phyloP scores from a whole-genome alignment of 2,113 vertebrate species.

The Cololabis saira region DNA sequence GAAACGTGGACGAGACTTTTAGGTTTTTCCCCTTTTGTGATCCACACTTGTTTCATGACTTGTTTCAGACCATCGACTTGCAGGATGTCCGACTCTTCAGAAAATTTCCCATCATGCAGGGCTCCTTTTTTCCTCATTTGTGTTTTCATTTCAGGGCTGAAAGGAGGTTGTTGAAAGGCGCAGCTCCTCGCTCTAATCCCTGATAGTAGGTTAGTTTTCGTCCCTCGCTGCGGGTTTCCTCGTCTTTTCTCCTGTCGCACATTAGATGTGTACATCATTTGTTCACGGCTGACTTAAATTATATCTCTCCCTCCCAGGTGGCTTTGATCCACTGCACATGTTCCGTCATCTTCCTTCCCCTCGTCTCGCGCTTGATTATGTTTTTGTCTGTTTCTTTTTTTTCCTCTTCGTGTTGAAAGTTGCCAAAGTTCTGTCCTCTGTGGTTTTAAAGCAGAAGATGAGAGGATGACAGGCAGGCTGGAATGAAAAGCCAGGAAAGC shows the following conservation, averaged over 20 bases:
- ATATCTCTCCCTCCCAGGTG: conserved; percentile 73
- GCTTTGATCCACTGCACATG: conserved; percentile 67
- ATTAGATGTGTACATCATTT: conserved; percentile 74
- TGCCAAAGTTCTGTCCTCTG: conserved; percentile 65
- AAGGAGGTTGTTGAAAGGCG: conserved; percentile 58
- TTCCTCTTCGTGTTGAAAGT: conserved; percentile 49
- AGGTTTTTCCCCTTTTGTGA: neutral
- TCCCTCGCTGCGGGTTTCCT: conserved; percentile 51
- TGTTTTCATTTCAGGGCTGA: conserved; percentile 49
- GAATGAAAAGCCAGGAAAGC: conserved; percentile 45
- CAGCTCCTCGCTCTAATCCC: conserved; percentile 67
- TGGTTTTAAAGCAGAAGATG: conserved; percentile 37
- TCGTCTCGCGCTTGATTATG: conserved; percentile 29
- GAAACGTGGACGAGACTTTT: too few species aligned
- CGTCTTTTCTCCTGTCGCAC: conserved; percentile 44
- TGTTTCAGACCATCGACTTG: conserved; percentile 3
- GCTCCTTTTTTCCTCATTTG: conserved; percentile 33
- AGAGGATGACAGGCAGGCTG: conserved; percentile 52
- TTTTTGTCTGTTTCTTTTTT: conserved; percentile 22
- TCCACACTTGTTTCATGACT: neutral
- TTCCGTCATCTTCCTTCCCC: conserved; percentile 45
- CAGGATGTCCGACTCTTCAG: conserved; percentile 18
- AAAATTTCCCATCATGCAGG: conserved; percentile 18
- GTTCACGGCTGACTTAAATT: conserved; percentile 78
- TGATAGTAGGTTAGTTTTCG: conserved; percentile 66